A percentile compares a stretch with the other conserved stretches of the same genome.
These are phyloP conservation scores for Mesorhabditis sp. DNA, from an alignment of 2,888 invertebrate species.

Conservation along the genomic window DNA sequence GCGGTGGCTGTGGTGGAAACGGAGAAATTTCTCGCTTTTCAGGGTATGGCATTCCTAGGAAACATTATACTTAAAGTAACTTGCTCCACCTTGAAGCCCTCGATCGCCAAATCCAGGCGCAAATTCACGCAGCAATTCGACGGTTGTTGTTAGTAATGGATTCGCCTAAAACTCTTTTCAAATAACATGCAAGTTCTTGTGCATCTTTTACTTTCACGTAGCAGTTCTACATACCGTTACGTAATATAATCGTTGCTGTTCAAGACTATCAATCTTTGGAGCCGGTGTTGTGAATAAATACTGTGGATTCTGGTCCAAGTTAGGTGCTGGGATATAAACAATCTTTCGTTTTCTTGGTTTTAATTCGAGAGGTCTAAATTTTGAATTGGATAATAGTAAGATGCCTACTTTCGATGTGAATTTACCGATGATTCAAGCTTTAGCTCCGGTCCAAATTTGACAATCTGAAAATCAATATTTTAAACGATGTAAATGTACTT, in stretches of 20 bases:
- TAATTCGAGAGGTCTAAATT: background rate
- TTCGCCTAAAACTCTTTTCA: background rate
- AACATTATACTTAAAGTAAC: too few species aligned
- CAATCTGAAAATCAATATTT: too few species aligned
- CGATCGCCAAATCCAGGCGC: slow-evolving; percentile 4
- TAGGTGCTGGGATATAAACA: slow-evolving; percentile 1
- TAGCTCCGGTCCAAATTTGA: too few species aligned
- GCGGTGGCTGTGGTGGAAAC: background rate
- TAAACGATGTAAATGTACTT: too few species aligned
- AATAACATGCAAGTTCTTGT: background rate
- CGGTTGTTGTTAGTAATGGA: background rate
- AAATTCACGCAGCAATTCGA: background rate
- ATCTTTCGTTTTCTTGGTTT: slow-evolving; percentile 2
- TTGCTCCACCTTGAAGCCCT: background rate
- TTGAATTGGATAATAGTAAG: background rate
- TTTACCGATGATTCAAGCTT: too few species aligned
- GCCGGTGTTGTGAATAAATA: background rate
- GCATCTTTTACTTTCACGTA: background rate
- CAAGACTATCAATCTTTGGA: background rate
- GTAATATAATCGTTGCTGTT: background rate
- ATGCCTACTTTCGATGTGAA: too few species aligned
- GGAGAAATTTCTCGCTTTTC: background rate
- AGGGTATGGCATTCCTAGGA: background rate
- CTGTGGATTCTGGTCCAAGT: background rate
- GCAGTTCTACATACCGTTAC: background rate